A percentile compares a stretch with the other conserved stretches of the same genome.
phyloP scores from a whole-genome alignment of 2,113 vertebrate species.

The Gallinago paraguaiae region DNA sequence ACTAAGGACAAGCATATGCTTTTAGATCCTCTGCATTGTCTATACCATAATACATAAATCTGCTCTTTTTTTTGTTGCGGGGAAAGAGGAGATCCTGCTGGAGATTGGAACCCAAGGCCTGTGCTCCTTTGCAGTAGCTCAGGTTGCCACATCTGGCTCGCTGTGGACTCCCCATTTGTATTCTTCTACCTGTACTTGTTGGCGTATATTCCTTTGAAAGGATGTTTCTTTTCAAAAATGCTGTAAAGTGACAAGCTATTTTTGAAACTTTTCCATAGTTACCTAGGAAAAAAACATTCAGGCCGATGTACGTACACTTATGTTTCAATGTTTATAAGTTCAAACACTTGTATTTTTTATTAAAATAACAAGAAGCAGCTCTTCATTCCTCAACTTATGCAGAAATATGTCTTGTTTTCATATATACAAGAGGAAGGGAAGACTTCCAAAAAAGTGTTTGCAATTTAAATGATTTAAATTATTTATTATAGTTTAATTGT shows the following conservation, averaged over 20 bases:
- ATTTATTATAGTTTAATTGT: constrained; percentile 1
- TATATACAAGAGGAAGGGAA: neutral
- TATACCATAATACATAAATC: constrained; percentile 48
- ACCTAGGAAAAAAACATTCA: neutral
- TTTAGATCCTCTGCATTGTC: constrained; percentile 20
- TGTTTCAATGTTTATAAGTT: neutral
- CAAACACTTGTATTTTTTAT: constrained; percentile 28
- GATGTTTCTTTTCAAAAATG: neutral
- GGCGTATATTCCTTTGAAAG: neutral
- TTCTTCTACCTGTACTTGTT: constrained; percentile 8
- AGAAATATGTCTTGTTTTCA: neutral
- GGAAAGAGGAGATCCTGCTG: neutral
- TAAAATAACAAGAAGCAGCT: neutral
- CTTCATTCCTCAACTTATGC: neutral
- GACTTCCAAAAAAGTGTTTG: neutral
- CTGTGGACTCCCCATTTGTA: neutral
- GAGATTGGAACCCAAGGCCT: neutral
- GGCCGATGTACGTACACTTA: neutral
- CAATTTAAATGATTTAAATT: neutral
- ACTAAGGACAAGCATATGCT: constrained; percentile 22
- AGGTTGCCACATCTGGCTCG: neutral
- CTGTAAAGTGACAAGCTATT: constrained; percentile 2
- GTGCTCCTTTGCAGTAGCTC: neutral
- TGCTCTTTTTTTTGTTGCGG: neutral
- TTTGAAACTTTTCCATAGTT: constrained; percentile 5